Evolutionary conservation across 2,888 invertebrate genomes (phyloP), one percentile per base, ranked within the genome.

Genomic region (Dasysyrphus albostriatus): DNA sequence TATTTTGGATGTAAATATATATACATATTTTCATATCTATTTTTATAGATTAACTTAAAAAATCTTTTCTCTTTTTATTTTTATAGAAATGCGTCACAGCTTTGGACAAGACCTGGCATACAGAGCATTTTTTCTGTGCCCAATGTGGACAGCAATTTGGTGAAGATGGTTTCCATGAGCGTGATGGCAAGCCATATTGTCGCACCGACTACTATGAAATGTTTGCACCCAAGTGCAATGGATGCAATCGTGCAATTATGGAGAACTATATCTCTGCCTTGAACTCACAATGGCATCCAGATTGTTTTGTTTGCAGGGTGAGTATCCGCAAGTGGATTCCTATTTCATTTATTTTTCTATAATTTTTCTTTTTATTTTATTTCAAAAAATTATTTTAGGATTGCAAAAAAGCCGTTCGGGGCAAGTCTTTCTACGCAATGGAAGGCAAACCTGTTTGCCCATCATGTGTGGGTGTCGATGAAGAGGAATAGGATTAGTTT

Each of bases 251-350:
- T 73, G 97, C 99, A 88, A 99, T 99, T 91, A 98, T 98, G 96
- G 98, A 98, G 93, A 99, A 98, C 93, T 99, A 98, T 93, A 98
- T 99, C 92, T 98, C 98, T 39, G 99, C 99, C 70, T 95, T 99
- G 89, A 98, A 98, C 93, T 96, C 97, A 88, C 98, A 99, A 93
- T 99, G 99, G 99, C 99, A 99, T 93, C 96, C 99, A 10, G 98
- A 98, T 92, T 99, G 99, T 93, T 99, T 99, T 94, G 98, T 98
- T 89, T 99, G 99, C 95, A 96, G 98, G 96, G 99, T 99, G 95
- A 94, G 97, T 76, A 76, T 69, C 29, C 29, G 14, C 14, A 24
- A 29, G 58, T 47, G 24, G 24, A 37, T 58, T 61, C 16, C 44
- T n/a, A 75, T 19, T 56, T 49, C 49, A 39, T 44, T 49, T 73